A percentile compares a stretch with the other conserved stretches of the same genome.
These are phyloP conservation scores for Austrofundulus limnaeus DNA, from an alignment of 2,113 vertebrate genomes.

Conservation along the genomic window DNA sequence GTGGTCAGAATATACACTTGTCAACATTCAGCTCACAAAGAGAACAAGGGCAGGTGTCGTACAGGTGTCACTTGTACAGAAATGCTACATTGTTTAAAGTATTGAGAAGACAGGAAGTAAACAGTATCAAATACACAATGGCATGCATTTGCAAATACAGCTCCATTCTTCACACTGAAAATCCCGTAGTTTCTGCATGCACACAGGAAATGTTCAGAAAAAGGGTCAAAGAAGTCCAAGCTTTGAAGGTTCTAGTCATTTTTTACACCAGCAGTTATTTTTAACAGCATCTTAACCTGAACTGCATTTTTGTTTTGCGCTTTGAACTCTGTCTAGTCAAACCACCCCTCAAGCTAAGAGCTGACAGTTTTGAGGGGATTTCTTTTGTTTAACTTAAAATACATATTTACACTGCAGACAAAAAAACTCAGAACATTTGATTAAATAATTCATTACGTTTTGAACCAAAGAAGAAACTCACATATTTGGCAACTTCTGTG, in stretches of 20 bases:
- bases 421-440: not conserved
- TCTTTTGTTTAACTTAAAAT: not conserved
- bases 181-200: conserved; percentile 15
- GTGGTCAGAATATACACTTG: not conserved
- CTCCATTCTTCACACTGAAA: conserved; percentile 16
- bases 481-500: not conserved
- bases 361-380: conserved; percentile 1
- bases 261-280: not conserved
- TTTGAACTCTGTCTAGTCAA: conserved; percentile 2
- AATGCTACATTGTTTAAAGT: not conserved
- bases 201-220: not conserved
- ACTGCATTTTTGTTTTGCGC: not conserved
- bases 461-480: conserved; percentile 1
- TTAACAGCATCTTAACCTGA: too few species aligned
- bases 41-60: not conserved
- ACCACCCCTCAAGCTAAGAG: not conserved
- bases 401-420: not conserved
- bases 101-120: not conserved
- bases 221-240: not conserved
- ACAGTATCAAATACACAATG: conserved; percentile 18
- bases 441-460: not conserved
- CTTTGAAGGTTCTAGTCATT: not conserved
- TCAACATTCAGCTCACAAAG: not conserved
- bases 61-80: not conserved
- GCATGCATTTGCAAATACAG: conserved; percentile 46